Base-by-base conservation (phyloP, 2,797 vertebrate species). In the Sparus aurata region DNA sequence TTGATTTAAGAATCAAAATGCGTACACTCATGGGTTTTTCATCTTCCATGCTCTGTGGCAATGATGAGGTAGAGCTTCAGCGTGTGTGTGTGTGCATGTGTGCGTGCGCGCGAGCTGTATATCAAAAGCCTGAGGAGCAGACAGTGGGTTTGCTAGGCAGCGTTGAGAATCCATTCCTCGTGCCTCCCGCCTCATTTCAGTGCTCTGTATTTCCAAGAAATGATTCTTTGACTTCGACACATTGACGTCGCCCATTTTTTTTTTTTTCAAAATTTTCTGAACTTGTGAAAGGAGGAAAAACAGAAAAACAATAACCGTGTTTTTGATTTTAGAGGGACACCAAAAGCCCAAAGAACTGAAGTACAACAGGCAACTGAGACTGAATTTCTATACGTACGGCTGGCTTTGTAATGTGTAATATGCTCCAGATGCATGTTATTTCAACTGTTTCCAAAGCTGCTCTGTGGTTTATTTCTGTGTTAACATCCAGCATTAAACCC, bases 1-100 rank as follows among this genome's bases (percentile, higher is more conserved):
- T 93, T 94, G 93, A 94, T 94, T 93, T 89, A 91, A 90, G 91
- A 93, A 93, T 93, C 89, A 92, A 91, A 94, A 90, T 85, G 92
- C 89, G 84, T 93, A 84, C 83, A 89, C 92, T 92, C 86, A 80
- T 81, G 89, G 85, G 86, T 90, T 91, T 89, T 89, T 92, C 91
- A 93, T 94, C 91, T 92, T 89, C 82, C 82, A 87, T 88, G 88
- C 88, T 92, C 87, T 57, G 76, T 84, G 80, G 88, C 77, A 85
- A 82, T 92, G 92, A 93, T 92, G 87, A 91, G 88, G 77, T 84
- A 73, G 85, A 77, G 88, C 73, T 69, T 50, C 45, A 65, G 27
- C 27, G 73, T n/a, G 81, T 77, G 69, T 81, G 81, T 68, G 63
- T 70, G 62, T 80, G 62, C 69, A 62, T 77, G 79, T 63, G 75